phyloP scores from a whole-genome alignment of 2,888 invertebrate species.

The Pocota personata region DNA sequence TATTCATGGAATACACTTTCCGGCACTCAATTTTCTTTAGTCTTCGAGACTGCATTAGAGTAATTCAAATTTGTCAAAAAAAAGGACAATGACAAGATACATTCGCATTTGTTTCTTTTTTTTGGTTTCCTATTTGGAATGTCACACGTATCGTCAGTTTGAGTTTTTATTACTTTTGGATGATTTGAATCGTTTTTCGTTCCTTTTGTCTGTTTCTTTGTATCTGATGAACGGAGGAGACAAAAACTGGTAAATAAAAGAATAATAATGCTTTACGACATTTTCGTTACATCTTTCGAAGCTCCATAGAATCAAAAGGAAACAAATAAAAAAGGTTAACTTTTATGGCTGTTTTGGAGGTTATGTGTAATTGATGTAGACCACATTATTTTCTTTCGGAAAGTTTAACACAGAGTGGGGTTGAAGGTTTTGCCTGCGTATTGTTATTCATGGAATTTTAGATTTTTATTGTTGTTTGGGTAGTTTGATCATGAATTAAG shows the following conservation, averaged over 20 bases:
- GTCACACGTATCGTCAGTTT: slow-evolving; percentile 10
- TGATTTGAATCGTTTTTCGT: slow-evolving; percentile 38
- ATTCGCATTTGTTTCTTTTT: not conserved
- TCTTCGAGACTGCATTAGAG: slow-evolving; percentile 9
- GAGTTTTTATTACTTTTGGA: slow-evolving; percentile 48
- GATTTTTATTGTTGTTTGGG: slow-evolving; percentile 27
- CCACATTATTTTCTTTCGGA: slow-evolving; percentile 4
- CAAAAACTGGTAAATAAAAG: not conserved
- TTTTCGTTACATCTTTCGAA: not conserved
- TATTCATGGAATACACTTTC: slow-evolving; percentile 7
- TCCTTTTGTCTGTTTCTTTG: slow-evolving; percentile 12
- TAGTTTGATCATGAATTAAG: slow-evolving; percentile 21
- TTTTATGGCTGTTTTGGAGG: slow-evolving; percentile 45
- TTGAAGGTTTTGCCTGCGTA: not conserved
- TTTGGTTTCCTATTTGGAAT: slow-evolving; percentile 2
- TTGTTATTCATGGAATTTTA: slow-evolving; percentile 56
- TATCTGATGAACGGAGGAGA: slow-evolving; percentile 1
- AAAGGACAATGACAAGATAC: slow-evolving; percentile 30
- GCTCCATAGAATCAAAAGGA: not conserved
- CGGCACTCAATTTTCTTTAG: slow-evolving; percentile 15
- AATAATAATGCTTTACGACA: slow-evolving; percentile 34
- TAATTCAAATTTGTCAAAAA: slow-evolving; percentile 36
- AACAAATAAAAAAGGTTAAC: slow-evolving; percentile 22
- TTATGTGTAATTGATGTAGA: slow-evolving; percentile 48
- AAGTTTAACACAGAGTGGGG: slow-evolving; percentile 11